Evolutionary conservation across 2,113 vertebrate species (phyloP).

Genomic region (Sapayoa aenigma): DNA sequence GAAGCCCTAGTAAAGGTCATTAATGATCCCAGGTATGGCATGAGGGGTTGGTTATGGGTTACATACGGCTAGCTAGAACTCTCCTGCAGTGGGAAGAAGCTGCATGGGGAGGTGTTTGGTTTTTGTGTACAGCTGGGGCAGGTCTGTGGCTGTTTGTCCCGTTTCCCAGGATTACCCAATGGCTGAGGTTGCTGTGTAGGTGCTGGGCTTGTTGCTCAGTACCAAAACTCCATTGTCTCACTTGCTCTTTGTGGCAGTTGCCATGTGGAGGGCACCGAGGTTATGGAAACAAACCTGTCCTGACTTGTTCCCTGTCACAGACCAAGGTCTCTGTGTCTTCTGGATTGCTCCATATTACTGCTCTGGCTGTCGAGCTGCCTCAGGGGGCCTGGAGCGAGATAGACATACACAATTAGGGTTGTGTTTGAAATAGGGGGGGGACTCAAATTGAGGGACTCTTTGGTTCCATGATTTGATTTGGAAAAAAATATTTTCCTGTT

Average conservation of each 20-base stretch:
- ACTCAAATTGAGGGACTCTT: background rate
- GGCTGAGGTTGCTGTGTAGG: background rate
- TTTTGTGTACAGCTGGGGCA: background rate
- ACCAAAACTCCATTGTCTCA: background rate
- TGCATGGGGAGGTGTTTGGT: accelerated
- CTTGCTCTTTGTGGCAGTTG: background rate
- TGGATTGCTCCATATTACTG: background rate
- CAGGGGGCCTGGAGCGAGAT: background rate
- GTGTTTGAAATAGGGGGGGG: background rate
- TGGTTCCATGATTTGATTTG: background rate
- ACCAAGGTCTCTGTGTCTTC: background rate
- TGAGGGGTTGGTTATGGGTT: accelerated
- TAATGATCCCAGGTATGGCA: conserved; percentile 85
- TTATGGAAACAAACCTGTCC: background rate
- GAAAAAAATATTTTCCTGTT: background rate
- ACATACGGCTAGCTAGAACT: background rate
- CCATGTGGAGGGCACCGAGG: background rate
- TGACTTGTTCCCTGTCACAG: background rate
- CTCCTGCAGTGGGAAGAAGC: background rate
- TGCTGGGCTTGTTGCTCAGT: background rate
- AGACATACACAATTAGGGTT: accelerated
- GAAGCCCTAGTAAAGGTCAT: conserved; percentile 86
- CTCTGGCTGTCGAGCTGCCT: background rate
- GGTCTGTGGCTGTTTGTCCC: background rate
- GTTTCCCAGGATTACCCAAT: background rate